phyloP scores from a whole-genome alignment of 2,888 invertebrate species.

The Lasius platythorax region DNA sequence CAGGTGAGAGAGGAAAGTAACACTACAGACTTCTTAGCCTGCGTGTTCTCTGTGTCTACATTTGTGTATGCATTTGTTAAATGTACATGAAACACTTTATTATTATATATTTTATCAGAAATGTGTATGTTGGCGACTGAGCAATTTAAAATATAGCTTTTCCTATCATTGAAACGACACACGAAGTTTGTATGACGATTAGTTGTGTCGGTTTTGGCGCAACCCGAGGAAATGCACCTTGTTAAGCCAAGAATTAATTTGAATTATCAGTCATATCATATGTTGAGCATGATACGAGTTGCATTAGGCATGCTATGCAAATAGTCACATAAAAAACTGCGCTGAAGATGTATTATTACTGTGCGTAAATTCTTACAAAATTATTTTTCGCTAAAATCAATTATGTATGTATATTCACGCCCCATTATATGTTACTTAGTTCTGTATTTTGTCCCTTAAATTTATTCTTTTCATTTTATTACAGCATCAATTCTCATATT shows the following conservation, averaged over 20 bases:
- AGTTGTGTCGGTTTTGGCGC: slow-evolving; percentile 18
- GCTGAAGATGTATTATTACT: neutral
- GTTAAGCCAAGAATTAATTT: slow-evolving; percentile 37
- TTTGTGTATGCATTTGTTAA: slow-evolving; percentile 59
- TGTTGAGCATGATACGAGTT: slow-evolving; percentile 42
- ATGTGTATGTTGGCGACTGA: slow-evolving; percentile 17
- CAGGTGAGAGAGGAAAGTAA: slow-evolving; percentile 89
- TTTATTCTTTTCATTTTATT: neutral
- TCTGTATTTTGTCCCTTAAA: neutral
- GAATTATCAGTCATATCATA: slow-evolving; percentile 25
- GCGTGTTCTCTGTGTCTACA: slow-evolving; percentile 78
- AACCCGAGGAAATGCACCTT: slow-evolving; percentile 6
- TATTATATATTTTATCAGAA: slow-evolving; percentile 22
- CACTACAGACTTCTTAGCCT: slow-evolving; percentile 85
- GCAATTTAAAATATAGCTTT: slow-evolving; percentile 39
- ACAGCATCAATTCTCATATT: neutral
- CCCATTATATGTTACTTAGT: slow-evolving; percentile 3
- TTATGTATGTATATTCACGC: neutral
- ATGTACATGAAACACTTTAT: slow-evolving; percentile 41
- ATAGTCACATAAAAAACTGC: slow-evolving; percentile 41
- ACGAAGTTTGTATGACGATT: neutral
- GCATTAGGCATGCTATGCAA: slow-evolving; percentile 40
- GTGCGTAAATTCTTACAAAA: neutral
- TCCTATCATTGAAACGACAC: slow-evolving; percentile 24
- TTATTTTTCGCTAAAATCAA: neutral